These are phyloP conservation scores for Leptestheria dahalacensis DNA, from an alignment of 1,140 invertebrate species.

Conservation along the genomic window DNA sequence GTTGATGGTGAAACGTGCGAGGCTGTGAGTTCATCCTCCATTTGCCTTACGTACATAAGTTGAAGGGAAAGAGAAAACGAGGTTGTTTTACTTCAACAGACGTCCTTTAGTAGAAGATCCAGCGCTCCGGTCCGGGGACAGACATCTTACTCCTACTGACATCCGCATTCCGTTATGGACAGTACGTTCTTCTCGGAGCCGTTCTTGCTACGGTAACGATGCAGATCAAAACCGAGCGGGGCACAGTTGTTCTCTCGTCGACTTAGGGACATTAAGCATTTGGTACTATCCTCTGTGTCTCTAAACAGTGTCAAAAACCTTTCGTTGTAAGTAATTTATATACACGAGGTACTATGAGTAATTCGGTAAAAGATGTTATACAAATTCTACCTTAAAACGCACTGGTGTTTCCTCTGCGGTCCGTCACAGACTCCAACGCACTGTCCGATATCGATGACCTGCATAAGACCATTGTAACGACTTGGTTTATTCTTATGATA, in stretches of 20 bases:
- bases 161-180: constrained; percentile 32
- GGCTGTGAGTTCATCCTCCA: too few species aligned
- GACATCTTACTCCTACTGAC: constrained; percentile 27
- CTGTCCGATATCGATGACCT: constrained; percentile 36
- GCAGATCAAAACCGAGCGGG: constrained; percentile 31
- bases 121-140: neutral
- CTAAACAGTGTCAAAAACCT: constrained; percentile 21
- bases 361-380: neutral
- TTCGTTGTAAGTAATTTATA: too few species aligned
- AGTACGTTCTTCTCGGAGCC: constrained; percentile 30
- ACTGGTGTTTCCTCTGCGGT: constrained; percentile 26
- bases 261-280: constrained; percentile 30
- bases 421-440: constrained; percentile 32
- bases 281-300: constrained; percentile 28
- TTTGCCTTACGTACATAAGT: too few species aligned
- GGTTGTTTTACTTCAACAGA: too few species aligned
- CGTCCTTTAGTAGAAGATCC: too few species aligned
- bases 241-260: constrained; percentile 28
- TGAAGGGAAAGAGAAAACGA: too few species aligned
- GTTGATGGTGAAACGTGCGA: too few species aligned
- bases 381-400: constrained; percentile 22
- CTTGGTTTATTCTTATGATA: neutral
- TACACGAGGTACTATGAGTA: neutral
- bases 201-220: constrained; percentile 30
- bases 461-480: constrained; percentile 22